Evolutionary conservation across 2,113 vertebrate genomes (phyloP).

Genomic region (Scytalopus superciliaris): DNA sequence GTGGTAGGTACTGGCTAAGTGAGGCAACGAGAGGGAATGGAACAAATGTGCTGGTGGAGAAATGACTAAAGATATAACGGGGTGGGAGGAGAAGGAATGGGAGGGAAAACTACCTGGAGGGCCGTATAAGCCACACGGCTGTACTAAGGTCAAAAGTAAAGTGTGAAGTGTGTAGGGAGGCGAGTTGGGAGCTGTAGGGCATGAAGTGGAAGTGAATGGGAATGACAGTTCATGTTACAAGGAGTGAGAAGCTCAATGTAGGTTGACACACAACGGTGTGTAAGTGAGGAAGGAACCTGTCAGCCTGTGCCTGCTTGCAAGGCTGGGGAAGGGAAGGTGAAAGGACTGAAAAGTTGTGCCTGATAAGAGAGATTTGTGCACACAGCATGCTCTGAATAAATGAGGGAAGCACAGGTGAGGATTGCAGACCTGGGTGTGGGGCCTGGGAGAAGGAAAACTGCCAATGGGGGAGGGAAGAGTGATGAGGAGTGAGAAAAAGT

Average conservation of each 20-base stretch:
- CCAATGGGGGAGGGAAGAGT: not conserved
- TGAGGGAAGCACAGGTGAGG: not conserved
- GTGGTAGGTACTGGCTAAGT: not conserved
- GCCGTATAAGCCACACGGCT: not conserved
- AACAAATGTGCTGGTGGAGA: not conserved
- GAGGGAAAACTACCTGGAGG: conserved; percentile 6
- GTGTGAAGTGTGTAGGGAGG: not conserved
- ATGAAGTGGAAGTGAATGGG: not conserved
- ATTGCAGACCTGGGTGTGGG: not conserved
- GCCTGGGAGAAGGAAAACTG: not conserved
- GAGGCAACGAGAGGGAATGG: not conserved
- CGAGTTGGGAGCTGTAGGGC: not conserved
- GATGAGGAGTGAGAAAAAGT: not conserved
- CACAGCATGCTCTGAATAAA: not conserved
- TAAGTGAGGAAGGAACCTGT: not conserved
- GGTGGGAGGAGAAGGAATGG: not conserved
- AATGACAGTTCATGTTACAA: not conserved
- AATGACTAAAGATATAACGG: not conserved
- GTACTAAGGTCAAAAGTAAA: not conserved
- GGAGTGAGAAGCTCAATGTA: not conserved
- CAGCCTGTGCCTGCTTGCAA: not conserved
- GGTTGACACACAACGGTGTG: not conserved
- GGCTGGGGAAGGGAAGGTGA: not conserved
- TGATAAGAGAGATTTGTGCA: not conserved
- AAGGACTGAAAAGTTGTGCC: not conserved